phyloP scores from a whole-genome alignment of 2,113 vertebrate genomes.

The Eubucco bourcierii region DNA sequence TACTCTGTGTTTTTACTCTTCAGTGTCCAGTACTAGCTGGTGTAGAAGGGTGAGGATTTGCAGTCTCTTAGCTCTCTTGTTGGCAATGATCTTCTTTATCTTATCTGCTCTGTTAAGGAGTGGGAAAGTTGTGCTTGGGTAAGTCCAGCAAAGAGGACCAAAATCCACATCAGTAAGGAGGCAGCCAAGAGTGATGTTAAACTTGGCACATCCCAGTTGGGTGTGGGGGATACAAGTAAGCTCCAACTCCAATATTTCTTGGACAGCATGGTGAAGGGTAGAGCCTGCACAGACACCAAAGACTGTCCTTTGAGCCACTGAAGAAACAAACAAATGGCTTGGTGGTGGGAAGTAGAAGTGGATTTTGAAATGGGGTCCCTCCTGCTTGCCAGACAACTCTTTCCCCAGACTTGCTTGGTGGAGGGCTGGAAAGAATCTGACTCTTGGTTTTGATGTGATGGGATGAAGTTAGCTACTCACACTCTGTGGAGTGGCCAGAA shows the following conservation, averaged over 20 bases:
- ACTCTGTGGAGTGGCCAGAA: neutral
- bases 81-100: neutral
- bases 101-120: neutral
- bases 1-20: neutral
- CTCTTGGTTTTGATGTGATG: neutral
- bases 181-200: slow-evolving; percentile 32
- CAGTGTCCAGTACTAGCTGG: neutral
- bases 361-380: neutral
- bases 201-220: slow-evolving; percentile 9
- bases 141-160: neutral
- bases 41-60: neutral
- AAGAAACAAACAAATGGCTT: neutral
- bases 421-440: neutral
- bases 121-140: neutral
- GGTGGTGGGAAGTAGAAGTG: neutral
- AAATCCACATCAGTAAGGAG: neutral
- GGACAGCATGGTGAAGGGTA: neutral
- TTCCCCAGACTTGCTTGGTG: neutral
- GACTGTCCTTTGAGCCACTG: neutral
- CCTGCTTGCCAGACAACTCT: neutral
- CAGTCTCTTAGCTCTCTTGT: neutral
- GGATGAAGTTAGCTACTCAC: neutral
- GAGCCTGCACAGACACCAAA: neutral
- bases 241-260: neutral
- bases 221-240: neutral